Conservation (phyloP, 1,140 invertebrate species). For the Drosophila azteca region DNA sequence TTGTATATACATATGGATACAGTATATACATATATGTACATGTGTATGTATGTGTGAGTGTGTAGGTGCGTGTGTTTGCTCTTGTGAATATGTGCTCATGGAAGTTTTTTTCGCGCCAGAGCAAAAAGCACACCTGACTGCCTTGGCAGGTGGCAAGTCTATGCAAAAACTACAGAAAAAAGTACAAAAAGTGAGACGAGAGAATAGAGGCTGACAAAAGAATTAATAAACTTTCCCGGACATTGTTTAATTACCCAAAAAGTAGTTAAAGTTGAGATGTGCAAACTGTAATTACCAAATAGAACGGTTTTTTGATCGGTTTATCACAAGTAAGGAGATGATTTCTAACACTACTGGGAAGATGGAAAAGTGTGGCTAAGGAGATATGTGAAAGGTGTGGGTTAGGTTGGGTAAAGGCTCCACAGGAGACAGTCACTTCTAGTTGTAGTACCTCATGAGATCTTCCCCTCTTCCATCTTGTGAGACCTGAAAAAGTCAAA, state of each 20-base stretch:
- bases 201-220: slow-evolving; percentile 34
- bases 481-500: too few relatives aligned
- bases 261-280: slow-evolving; percentile 27
- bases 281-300: slow-evolving; percentile 25
- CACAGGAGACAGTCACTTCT: too few relatives aligned
- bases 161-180: slow-evolving; percentile 2
- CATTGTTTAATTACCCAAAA: slow-evolving; percentile 36
- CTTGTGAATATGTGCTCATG: slow-evolving; percentile 41
- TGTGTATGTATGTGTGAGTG: neutral
- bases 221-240: slow-evolving; percentile 46
- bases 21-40: too few relatives aligned
- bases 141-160: slow-evolving; percentile 31
- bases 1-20: too few relatives aligned
- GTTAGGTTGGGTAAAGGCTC: too few relatives aligned
- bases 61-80: slow-evolving; percentile 24
- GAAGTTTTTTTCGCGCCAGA: slow-evolving; percentile 42
- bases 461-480: too few relatives aligned
- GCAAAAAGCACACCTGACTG: slow-evolving; percentile 50
- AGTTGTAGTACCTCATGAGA: too few relatives aligned
- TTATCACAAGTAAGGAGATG: neutral
- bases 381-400: too few relatives aligned
- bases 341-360: too few relatives aligned
- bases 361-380: too few relatives aligned
- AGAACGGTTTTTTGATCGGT: slow-evolving; percentile 11
- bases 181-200: slow-evolving; percentile 21